A percentile compares a stretch with the other conserved stretches of the same genome.
These are phyloP conservation scores for Indicator maculatus DNA, from an alignment of 2,113 vertebrate genomes.

Conservation along the genomic window DNA sequence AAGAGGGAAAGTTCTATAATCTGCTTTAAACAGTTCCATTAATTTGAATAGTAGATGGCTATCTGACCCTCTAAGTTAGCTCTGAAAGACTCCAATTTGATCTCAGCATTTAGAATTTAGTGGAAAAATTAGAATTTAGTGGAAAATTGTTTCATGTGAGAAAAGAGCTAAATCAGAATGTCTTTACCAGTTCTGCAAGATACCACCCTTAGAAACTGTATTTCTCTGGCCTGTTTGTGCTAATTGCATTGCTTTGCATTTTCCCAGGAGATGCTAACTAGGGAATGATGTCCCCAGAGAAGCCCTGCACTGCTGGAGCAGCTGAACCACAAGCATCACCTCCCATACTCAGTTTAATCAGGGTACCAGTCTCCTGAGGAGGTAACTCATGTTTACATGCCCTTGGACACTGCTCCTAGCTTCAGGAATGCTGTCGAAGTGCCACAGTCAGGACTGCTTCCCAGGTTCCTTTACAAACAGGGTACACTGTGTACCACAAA, in stretches of 20 bases:
- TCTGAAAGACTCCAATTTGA: background rate
- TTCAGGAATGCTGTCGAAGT: background rate
- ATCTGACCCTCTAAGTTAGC: background rate
- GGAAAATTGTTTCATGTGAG: background rate
- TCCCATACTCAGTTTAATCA: background rate
- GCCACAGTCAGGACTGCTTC: background rate
- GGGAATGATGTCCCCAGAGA: background rate
- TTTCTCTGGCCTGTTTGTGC: background rate
- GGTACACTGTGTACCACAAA: background rate
- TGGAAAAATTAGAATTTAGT: too few species aligned
- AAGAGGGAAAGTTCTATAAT: background rate
- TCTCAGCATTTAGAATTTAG: background rate
- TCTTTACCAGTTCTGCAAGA: background rate
- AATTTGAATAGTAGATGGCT: background rate
- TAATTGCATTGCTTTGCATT: background rate
- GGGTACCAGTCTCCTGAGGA: background rate
- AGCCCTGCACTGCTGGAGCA: background rate
- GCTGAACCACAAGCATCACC: background rate
- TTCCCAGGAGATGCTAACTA: background rate
- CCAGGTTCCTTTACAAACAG: background rate
- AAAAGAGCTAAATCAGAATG: background rate
- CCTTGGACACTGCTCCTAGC: background rate
- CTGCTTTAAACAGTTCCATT: background rate
- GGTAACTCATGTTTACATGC: background rate
- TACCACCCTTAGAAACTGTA: background rate